Percentiles rank a stretch among this genome's conserved stretches.
These are phyloP conservation scores for Drosophila sechellia DNA, from an alignment of 1,140 invertebrate genomes.

Conservation along the genomic window DNA sequence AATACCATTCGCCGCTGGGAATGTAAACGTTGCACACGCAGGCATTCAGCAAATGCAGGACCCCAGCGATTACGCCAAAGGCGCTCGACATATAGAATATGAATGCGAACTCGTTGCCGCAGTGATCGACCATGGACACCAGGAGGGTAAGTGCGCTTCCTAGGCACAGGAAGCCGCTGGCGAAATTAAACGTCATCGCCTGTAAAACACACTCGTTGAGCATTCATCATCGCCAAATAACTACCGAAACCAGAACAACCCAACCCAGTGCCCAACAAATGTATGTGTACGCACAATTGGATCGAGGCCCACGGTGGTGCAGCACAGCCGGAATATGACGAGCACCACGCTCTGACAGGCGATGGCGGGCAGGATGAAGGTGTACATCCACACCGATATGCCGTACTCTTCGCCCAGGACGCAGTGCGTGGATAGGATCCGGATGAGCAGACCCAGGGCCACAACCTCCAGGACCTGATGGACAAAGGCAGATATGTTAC, in stretches of 20 bases:
- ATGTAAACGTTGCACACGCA: constrained; percentile 54
- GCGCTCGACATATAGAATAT: constrained; percentile 32
- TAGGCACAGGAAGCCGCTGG: constrained; percentile 41
- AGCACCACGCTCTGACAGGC: constrained; percentile 29
- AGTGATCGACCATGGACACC: constrained; percentile 43
- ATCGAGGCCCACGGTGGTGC: constrained; percentile 59
- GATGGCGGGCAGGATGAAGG: constrained; percentile 42
- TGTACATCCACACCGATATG: constrained; percentile 39
- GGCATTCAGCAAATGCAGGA: constrained; percentile 56
- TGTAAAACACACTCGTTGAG: constrained; percentile 25
- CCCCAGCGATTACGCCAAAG: constrained; percentile 44
- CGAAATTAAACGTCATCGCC: constrained; percentile 56
- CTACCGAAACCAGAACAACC: not conserved
- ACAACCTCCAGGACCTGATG: constrained; percentile 43
- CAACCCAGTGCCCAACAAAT: not conserved
- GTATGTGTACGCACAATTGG: constrained; percentile 62
- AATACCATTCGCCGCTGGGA: constrained; percentile 55
- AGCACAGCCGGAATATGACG: constrained; percentile 29
- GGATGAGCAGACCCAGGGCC: constrained; percentile 23
- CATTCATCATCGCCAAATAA: not conserved
- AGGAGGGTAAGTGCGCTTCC: constrained; percentile 25
- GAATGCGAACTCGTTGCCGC: constrained; percentile 36
- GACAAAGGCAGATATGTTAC: constrained; percentile 4
- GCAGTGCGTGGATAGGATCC: constrained; percentile 40
- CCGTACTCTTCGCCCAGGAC: constrained; percentile 51